Evolutionary conservation across 2,888 invertebrate genomes (phyloP), one percentile per base, ranked within the genome.

Genomic region (Zhuqinia jingwanae): DNA sequence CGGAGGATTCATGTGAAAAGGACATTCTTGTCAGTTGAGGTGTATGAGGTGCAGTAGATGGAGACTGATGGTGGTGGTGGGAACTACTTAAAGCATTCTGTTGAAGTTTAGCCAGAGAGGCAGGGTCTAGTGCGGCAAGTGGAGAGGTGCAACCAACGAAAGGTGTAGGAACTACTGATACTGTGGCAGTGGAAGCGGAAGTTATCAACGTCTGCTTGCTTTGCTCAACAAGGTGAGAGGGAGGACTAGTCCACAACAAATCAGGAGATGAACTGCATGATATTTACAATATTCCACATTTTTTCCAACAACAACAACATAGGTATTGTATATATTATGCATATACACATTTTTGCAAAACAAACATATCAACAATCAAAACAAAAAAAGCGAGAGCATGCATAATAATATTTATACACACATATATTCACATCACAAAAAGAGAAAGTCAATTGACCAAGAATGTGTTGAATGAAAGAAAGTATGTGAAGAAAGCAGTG

Each of bases 111-210:
- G 63, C 58, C 63, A 76, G 36, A 10, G 81, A 70, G 65, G 53
- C 53, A 56, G 75, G 82, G 63, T 83, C 76, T 36, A 83, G 50
- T 75, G 82, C 82, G 22, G 45, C 75, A 47, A 80, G 81, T 60
- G 82, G 82, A 15, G 82, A 83, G 50, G 82, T 83, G 82, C 82
- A 83, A 65, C 76, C 82, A 60, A 83, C 82, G 65, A 83, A 83
- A 83, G 81, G 81, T 42, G 82, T 76, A 76, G 82, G 82, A 76
- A 83, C 82, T 83, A 83, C 75, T 45, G 82, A 83, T 75, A 83
- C 82, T 83, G 82, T 83, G 76, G 82, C 82, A 65, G 82, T 83
- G 47, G 82, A 83, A 83, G 82, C 82, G 56, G 75, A 58, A n/a
- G n/a, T n/a, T 47, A 83, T 83, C 82, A 83, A 60, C 60, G 82